Percentiles rank a stretch among this genome's conserved stretches.
Evolutionary conservation across 2,797 vertebrate species (phyloP).

Genomic region (Chrosomus eos): DNA sequence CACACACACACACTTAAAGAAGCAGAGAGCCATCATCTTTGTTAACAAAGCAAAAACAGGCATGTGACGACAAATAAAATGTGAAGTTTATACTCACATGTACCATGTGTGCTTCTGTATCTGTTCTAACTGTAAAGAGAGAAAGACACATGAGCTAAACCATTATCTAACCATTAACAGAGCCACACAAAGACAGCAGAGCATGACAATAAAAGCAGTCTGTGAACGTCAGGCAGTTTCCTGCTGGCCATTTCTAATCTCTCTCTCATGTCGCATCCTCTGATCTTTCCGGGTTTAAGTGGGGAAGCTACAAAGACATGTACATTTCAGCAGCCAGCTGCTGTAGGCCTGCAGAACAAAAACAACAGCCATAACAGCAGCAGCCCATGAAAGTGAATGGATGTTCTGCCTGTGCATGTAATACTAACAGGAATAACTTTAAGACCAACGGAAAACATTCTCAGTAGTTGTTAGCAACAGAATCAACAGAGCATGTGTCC

Average conservation of each 20-base stretch:
- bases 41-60: not conserved
- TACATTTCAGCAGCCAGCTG: constrained; percentile 16
- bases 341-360: constrained; percentile 22
- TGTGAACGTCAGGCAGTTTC: constrained; percentile 36
- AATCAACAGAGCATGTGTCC: not conserved
- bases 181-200: constrained; percentile 16
- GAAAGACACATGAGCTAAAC: constrained; percentile 25
- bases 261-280: constrained; percentile 35
- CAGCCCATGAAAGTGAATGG: constrained; percentile 24
- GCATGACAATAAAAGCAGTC: constrained; percentile 28
- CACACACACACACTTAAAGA: constrained; percentile 14
- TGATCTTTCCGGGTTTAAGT: constrained; percentile 48
- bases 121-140: constrained; percentile 90
- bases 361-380: constrained; percentile 1
- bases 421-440: constrained; percentile 11
- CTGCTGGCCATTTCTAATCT: constrained; percentile 46
- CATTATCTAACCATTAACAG: constrained; percentile 9
- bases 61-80: not conserved
- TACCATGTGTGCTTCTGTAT: constrained; percentile 99
- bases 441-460: not conserved
- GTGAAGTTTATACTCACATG: constrained; percentile 86
- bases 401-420: constrained; percentile 15
- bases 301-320: constrained; percentile 42
- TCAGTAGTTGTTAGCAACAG: not conserved
- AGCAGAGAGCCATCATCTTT: not conserved